Conservation (phyloP, 2,797 vertebrate species). For the Neomorphus geoffroyi region DNA sequence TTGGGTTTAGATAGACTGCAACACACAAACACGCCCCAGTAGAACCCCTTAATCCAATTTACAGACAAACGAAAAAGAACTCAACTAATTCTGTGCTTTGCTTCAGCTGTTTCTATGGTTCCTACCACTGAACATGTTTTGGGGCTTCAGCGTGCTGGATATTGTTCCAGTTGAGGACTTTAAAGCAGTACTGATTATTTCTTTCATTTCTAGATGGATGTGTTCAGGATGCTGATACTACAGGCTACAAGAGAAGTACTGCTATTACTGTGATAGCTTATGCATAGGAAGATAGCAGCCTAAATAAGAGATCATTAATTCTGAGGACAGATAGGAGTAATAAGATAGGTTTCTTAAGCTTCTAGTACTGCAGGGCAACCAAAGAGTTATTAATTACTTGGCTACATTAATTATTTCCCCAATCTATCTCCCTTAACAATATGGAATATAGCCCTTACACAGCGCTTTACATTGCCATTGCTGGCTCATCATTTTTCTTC, state of each 20-base stretch:
- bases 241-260: conserved; percentile 3
- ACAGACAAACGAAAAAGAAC: conserved; percentile 8
- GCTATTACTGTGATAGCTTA: conserved; percentile 24
- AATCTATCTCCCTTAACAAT: conserved; percentile 52
- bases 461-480: background rate
- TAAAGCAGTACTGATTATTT: conserved; percentile 1
- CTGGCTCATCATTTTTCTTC: conserved; percentile 19
- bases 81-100: background rate
- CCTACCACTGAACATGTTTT: background rate
- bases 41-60: conserved; percentile 3
- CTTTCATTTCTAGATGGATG: conserved; percentile 27
- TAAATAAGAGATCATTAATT: conserved; percentile 52
- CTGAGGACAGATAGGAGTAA: conserved; percentile 33
- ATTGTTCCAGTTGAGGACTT: background rate
- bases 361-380: conserved; percentile 19
- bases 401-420: conserved; percentile 55
- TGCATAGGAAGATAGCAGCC: conserved; percentile 24
- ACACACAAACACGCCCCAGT: background rate
- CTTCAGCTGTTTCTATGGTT: background rate
- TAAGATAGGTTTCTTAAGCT: conserved; percentile 27
- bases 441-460: background rate
- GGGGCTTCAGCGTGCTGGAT: background rate
- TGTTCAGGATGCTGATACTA: conserved; percentile 11
- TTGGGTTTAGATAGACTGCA: background rate
- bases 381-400: conserved; percentile 54